These are phyloP conservation scores for Benthosema pterotum DNA, from an alignment of 2,797 vertebrate genomes.

Conservation along the genomic window DNA sequence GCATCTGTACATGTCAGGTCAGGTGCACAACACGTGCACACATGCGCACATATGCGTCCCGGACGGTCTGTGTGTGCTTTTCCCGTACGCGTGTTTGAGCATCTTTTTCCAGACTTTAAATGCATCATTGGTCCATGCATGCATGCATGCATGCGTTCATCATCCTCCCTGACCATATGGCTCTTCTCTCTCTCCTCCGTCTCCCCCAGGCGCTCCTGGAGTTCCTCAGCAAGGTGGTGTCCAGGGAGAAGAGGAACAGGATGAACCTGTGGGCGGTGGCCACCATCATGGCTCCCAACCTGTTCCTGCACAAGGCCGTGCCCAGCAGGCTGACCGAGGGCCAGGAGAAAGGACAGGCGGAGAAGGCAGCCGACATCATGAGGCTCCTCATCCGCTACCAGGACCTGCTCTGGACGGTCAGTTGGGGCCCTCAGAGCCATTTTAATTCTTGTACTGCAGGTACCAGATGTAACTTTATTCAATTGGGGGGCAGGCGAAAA, in stretches of 20 bases:
- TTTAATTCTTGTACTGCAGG: no score
- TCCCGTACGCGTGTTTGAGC: no score
- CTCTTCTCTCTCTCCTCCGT: background rate
- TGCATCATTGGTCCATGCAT: background rate
- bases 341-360: conserved; percentile 87
- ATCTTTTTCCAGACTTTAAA: no score
- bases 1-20: conserved; percentile 81
- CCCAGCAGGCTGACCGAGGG: conserved; percentile 84
- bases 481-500: no score
- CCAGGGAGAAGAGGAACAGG: conserved; percentile 85
- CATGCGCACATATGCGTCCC: background rate
- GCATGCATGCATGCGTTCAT: background rate
- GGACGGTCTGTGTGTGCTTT: background rate
- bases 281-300: conserved; percentile 93
- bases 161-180: background rate
- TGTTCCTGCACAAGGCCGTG: conserved; percentile 89
- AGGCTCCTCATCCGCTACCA: conserved; percentile 90
- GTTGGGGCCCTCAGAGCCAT: conserved; percentile 22
- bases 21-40: conserved; percentile 17
- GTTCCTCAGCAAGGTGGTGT: conserved; percentile 90
- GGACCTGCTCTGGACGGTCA: conserved; percentile 91
- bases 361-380: conserved; percentile 87
- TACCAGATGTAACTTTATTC: no score
- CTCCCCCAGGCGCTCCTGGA: conserved; percentile 85
- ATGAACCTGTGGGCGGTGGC: conserved; percentile 95